Conservation (phyloP, 2,888 invertebrate species). For the Drosophila differens region DNA sequence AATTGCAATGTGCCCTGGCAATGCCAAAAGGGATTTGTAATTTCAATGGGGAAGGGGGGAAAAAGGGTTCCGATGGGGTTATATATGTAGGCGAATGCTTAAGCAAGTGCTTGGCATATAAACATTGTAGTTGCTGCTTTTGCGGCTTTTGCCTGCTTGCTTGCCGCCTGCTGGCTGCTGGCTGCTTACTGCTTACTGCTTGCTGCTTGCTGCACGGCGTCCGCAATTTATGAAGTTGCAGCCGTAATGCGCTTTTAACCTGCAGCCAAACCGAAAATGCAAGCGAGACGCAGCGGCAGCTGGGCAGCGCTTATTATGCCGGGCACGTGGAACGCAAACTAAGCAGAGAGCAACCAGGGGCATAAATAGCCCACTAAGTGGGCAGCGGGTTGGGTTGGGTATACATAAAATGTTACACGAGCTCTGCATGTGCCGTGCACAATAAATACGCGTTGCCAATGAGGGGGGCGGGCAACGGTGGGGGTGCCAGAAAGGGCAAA, state of each 20-base stretch:
- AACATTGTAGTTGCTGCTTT: conserved; percentile 57
- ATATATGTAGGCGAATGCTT: conserved; percentile 17
- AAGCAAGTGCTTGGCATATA: conserved; percentile 73
- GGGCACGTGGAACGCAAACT: conserved; percentile 71
- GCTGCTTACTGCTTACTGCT: background rate
- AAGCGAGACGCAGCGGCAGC: conserved; percentile 19
- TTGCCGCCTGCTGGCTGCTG: background rate
- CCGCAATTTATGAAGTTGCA: conserved; percentile 76
- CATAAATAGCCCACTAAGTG: conserved; percentile 62
- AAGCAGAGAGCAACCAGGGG: conserved; percentile 53
- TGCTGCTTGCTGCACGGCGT: conserved; percentile 25
- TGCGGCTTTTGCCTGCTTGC: conserved; percentile 39
- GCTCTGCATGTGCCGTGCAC: conserved; percentile 67
- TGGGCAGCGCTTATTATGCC: conserved; percentile 67
- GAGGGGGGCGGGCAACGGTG: background rate
- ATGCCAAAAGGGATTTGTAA: conserved; percentile 11
- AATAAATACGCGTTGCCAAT: conserved; percentile 68
- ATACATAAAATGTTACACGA: conserved; percentile 72
- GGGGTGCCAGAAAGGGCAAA: background rate
- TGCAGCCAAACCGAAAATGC: conserved; percentile 60
- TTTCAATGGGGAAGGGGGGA: background rate
- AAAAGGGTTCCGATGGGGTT: background rate
- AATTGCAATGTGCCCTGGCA: conserved; percentile 14
- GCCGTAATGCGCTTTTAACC: conserved; percentile 79
- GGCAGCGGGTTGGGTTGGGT: conserved; percentile 1